These are phyloP conservation scores for Pygoscelis antarcticus DNA, from an alignment of 2,113 vertebrate genomes.

Conservation along the genomic window DNA sequence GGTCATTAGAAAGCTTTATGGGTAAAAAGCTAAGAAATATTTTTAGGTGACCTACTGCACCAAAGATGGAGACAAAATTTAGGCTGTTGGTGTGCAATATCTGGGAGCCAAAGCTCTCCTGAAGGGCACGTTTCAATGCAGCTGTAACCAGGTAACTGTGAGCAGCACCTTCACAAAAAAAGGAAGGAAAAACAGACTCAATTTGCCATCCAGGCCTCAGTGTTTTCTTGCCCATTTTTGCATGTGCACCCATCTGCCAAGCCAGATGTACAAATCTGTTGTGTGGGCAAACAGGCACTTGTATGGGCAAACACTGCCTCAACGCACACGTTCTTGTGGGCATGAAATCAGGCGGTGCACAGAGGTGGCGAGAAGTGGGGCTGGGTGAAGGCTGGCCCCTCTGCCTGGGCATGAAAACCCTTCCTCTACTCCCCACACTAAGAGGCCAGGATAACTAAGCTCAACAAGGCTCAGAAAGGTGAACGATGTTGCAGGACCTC, in stretches of 20 bases:
- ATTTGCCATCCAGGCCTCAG: conserved; percentile 22
- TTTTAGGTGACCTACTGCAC: background rate
- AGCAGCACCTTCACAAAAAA: background rate
- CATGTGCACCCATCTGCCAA: conserved; percentile 63
- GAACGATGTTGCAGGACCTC: background rate
- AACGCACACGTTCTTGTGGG: background rate
- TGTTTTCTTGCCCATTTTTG: conserved; percentile 41
- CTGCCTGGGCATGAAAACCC: background rate
- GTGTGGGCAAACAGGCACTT: conserved; percentile 61
- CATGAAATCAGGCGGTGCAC: background rate
- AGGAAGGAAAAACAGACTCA: background rate
- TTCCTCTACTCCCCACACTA: background rate
- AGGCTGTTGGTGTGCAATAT: background rate
- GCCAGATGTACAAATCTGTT: conserved; percentile 60
- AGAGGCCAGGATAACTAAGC: background rate
- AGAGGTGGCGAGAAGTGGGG: background rate
- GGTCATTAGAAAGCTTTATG: background rate
- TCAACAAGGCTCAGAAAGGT: fast-evolving
- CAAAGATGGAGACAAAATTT: background rate
- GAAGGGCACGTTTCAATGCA: background rate
- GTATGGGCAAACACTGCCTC: conserved; percentile 47
- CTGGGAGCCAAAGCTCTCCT: background rate
- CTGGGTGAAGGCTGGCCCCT: background rate
- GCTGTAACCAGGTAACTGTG: background rate
- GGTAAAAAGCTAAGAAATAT: background rate